Evolutionary conservation across 2,797 vertebrate species (phyloP).

Genomic region (Melanotaenia boesemani): DNA sequence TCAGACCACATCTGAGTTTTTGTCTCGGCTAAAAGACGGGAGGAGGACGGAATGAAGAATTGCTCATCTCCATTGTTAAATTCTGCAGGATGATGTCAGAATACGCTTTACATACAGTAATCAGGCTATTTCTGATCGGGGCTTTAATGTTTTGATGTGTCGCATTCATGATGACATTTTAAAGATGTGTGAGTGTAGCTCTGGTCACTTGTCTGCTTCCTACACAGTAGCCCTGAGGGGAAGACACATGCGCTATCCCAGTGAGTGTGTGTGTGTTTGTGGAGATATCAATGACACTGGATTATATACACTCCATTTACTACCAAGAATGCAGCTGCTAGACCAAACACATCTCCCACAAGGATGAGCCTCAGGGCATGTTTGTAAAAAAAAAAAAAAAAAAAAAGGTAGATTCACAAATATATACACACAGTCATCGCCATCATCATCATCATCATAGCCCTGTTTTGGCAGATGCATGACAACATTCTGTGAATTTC

Average conservation of each 20-base stretch:
- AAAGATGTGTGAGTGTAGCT: conserved; percentile 24
- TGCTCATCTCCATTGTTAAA: conserved; percentile 11
- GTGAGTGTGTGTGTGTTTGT: conserved; percentile 20
- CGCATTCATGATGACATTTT: conserved; percentile 48
- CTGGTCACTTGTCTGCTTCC: conserved; percentile 37
- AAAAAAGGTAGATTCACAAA: conserved; percentile 11
- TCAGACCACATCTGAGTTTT: conserved; percentile 32
- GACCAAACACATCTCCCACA: conserved; percentile 45
- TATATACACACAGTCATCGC: conserved; percentile 10
- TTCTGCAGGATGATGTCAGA: conserved; percentile 41
- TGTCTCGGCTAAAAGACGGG: conserved; percentile 8
- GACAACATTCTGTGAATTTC: conserved; percentile 3
- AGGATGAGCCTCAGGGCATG: conserved; percentile 62
- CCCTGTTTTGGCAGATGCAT: background rate
- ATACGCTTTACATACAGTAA: conserved; percentile 23
- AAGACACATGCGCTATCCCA: conserved; percentile 17
- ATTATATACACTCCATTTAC: conserved; percentile 78
- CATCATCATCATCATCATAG: background rate
- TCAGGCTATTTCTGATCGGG: conserved; percentile 10
- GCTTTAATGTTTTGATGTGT: conserved; percentile 29
- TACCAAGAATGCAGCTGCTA: conserved; percentile 69
- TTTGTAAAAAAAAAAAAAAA: conserved; percentile 30
- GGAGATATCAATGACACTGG: conserved; percentile 64
- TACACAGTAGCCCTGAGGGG: conserved; percentile 38
- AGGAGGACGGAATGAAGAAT: background rate